Evolutionary conservation across 2,888 invertebrate genomes (phyloP).

Genomic region (Melieria crassipennis): DNA sequence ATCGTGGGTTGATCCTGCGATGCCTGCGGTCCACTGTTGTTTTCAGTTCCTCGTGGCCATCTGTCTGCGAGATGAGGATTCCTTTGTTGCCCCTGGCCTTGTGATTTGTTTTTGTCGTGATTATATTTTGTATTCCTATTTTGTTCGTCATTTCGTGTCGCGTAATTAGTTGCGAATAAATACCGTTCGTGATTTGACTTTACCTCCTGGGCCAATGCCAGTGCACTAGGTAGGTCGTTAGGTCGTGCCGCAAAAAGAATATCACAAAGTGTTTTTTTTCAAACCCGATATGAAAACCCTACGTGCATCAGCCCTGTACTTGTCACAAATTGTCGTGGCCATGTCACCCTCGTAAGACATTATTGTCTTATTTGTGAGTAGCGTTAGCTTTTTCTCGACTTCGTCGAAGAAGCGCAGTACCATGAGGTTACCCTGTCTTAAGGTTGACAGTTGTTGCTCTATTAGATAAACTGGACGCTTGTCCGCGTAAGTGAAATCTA

Average conservation of each 20-base stretch:
- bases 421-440: constrained; percentile 27
- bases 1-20: no score
- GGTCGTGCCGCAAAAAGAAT: no score
- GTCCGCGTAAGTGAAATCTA: constrained; percentile 37
- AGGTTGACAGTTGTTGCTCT: constrained; percentile 21
- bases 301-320: constrained; percentile 37
- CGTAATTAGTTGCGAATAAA: constrained; percentile 33
- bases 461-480: no score
- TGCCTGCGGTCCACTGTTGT: no score
- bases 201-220: constrained; percentile 38
- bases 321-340: constrained; percentile 31
- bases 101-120: constrained; percentile 16
- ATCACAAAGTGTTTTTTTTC: no score
- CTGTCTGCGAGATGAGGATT: no score
- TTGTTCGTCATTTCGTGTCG: constrained; percentile 14
- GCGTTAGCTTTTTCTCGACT: no score
- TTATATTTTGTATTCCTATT: constrained; percentile 29
- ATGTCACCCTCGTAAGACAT: constrained; percentile 29
- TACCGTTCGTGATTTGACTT: constrained; percentile 36
- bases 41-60: no score
- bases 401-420: no score
- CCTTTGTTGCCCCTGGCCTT: no score
- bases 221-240: constrained; percentile 33
- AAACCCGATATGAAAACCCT: constrained; percentile 34
- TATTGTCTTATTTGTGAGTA: constrained; percentile 29